Evolutionary conservation across 2,888 invertebrate genomes (phyloP), one percentile per base, ranked within the genome.

Genomic region (Anoplius nigerrimus): DNA sequence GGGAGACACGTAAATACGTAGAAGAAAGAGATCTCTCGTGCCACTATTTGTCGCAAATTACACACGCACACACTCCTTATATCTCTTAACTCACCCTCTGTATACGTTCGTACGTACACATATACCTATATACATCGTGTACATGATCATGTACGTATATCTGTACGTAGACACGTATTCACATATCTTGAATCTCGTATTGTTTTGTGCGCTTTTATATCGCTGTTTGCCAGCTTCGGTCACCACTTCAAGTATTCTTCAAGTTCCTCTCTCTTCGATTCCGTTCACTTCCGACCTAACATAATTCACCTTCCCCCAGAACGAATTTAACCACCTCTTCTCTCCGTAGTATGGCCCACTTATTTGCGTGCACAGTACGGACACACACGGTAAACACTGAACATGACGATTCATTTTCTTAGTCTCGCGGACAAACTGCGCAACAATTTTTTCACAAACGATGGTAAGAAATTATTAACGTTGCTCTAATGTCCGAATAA

Each of bases 151-250:
- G 34, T 51, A 51, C 58, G 60, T 62, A 51, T 24, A 63, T 46
- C 16, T 56, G 56, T 56, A 56, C 20, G 22, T 45, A 56, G 18
- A 64, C 65, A 71, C 66, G 64, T 76, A 71, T 71, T 70, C 64
- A 74, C 18, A 53, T 63, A 80, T 78, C 69, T 76, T 70, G 63
- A 73, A 69, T 74, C 72, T 82, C 79, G 77, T 81, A 83, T 81
- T 79, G 81, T 83, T 84, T 84, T 78, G 81, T 80, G 79, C 84
- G 79, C 84, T 84, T 83, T 74, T 83, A 80, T 81, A 83, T 78
- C 82, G 82, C 78, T 84, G 82, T 84, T 82, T 85, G 79, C 77
- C 84, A 84, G 85, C 84, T 82, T 84, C 82, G 84, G 83, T 84
- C 84, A 84, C 79, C 72, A 82, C 72, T 81, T 79, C 71, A 78